These are phyloP conservation scores for Albula goreensis DNA, from an alignment of 2,113 vertebrate species.

Conservation along the genomic window DNA sequence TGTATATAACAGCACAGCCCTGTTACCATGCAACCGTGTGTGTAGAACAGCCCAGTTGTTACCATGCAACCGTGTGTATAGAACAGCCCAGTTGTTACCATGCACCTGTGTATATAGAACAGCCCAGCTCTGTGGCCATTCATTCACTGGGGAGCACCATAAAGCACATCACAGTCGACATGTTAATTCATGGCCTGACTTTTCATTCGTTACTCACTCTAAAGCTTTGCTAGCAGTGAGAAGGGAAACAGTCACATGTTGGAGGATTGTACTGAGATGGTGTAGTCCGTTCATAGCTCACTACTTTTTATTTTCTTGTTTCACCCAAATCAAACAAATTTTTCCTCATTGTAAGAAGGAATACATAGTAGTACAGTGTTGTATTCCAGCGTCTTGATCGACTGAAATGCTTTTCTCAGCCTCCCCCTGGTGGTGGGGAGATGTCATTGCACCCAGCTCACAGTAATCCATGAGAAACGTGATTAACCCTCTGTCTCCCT, in stretches of 20 bases:
- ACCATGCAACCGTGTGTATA: too few species aligned
- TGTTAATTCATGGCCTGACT: too few species aligned
- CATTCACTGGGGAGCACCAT: constrained; percentile 5
- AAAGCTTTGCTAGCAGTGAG: background rate
- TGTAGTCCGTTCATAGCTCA: constrained; percentile 39
- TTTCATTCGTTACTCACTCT: background rate
- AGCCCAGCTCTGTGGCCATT: background rate
- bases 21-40: background rate
- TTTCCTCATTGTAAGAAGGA: background rate
- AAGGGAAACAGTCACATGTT: background rate
- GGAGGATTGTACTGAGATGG: background rate
- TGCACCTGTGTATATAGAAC: constrained; percentile 10
- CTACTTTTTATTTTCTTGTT: constrained; percentile 17
- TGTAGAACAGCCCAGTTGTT: too few species aligned
- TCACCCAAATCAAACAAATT: background rate
- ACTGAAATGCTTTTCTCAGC: background rate
- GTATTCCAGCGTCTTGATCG: background rate
- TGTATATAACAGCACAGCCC: constrained; percentile 18
- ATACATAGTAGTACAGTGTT: background rate
- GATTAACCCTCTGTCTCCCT: background rate
- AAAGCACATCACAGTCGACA: too few species aligned
- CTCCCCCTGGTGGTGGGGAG: background rate
- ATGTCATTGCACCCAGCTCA: too few species aligned
- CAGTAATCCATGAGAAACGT: background rate
- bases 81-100: background rate